phyloP scores from a whole-genome alignment of 2,888 invertebrate genomes.

The Agrochola lychnidis region DNA sequence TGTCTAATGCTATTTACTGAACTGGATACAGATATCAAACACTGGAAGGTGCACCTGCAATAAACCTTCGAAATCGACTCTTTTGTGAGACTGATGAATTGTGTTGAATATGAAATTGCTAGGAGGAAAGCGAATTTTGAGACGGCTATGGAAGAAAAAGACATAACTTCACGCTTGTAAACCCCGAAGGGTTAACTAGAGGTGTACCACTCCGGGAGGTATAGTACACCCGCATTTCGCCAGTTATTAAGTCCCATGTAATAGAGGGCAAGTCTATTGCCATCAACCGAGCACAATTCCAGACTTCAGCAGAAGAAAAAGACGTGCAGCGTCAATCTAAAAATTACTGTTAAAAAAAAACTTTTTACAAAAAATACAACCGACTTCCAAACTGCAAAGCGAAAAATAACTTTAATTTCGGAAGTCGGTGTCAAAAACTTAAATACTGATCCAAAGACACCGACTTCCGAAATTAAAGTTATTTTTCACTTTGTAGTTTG shows the following conservation, averaged over 20 bases:
- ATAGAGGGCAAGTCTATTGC: not conserved
- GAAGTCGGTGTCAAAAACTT: too few relatives aligned
- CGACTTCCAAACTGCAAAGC: too few relatives aligned
- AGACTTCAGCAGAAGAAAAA: not conserved
- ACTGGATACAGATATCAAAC: conserved; percentile 44
- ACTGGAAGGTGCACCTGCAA: conserved; percentile 61
- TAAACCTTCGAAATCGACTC: not conserved
- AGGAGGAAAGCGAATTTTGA: not conserved
- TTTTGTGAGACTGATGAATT: not conserved
- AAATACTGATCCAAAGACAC: too few relatives aligned
- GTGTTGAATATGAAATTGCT: not conserved
- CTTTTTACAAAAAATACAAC: too few relatives aligned
- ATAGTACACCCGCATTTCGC: not conserved
- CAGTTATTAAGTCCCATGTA: not conserved
- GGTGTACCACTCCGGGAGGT: not conserved
- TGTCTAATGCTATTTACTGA: conserved; percentile 77
- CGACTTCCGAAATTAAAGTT: too few relatives aligned
- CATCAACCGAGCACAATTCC: not conserved
- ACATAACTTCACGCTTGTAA: not conserved
- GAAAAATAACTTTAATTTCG: too few relatives aligned
- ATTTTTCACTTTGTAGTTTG: too few relatives aligned
- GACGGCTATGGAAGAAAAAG: not conserved
- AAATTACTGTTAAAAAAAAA: too few relatives aligned
- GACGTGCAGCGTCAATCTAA: not conserved
- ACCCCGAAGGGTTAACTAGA: not conserved